phyloP scores from a whole-genome alignment of 2,797 vertebrate genomes.

The Phaenicophaeus curvirostris region DNA sequence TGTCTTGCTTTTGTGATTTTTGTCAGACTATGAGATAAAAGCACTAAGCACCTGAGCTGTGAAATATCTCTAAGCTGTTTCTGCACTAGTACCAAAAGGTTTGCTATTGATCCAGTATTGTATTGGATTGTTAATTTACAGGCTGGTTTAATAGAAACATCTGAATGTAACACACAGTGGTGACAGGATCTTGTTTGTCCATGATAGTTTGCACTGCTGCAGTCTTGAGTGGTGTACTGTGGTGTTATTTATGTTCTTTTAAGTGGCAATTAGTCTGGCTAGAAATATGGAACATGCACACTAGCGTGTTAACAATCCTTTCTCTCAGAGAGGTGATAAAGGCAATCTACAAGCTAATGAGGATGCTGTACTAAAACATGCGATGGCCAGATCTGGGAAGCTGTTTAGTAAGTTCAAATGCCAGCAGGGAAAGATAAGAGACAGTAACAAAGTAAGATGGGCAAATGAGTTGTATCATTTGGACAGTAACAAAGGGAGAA shows the following conservation, averaged over 20 bases:
- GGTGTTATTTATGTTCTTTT: neutral
- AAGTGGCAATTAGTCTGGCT: conserved; percentile 1
- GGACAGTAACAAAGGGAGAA: neutral
- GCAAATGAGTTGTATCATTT: neutral
- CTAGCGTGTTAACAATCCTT: neutral
- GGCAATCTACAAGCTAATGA: neutral
- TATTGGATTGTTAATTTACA: neutral
- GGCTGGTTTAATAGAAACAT: neutral
- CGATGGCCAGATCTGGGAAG: neutral
- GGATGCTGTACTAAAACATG: neutral
- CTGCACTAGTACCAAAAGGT: neutral
- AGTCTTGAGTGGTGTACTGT: neutral
- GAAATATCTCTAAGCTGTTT: conserved; percentile 1
- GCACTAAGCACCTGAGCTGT: neutral
- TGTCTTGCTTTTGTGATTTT: neutral
- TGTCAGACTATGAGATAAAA: neutral
- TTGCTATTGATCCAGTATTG: neutral
- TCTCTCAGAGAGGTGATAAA: conserved; percentile 10
- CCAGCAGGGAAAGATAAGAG: neutral
- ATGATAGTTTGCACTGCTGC: neutral
- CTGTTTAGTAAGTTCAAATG: neutral
- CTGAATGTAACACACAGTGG: neutral
- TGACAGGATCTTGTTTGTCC: neutral
- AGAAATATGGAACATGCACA: neutral
- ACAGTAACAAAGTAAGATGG: neutral